These are phyloP conservation scores for Cololabis saira DNA, from an alignment of 2,113 vertebrate genomes.

Conservation along the genomic window DNA sequence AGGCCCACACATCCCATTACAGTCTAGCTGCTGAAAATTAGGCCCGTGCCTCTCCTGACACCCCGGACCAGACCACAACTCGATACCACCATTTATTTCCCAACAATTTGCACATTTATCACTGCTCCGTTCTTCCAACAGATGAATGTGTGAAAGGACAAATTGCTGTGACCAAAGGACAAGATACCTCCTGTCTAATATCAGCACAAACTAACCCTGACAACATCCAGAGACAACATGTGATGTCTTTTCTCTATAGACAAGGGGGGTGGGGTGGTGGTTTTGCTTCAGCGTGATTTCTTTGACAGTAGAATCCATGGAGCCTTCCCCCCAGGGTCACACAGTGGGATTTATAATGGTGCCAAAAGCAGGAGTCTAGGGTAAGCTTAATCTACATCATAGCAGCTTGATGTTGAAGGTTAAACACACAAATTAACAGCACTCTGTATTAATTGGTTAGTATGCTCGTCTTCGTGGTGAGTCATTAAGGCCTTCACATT, in stretches of 20 bases:
- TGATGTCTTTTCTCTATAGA: slow-evolving; percentile 30
- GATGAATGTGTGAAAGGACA: slow-evolving; percentile 35
- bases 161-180: slow-evolving; percentile 39
- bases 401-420: no score
- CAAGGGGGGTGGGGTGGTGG: neutral
- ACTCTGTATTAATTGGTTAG: slow-evolving; percentile 1
- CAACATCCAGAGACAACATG: neutral
- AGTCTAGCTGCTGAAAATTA: slow-evolving; percentile 69
- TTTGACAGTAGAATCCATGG: no score
- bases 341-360: no score
- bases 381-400: no score
- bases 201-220: slow-evolving; percentile 55
- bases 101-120: slow-evolving; percentile 70
- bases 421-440: neutral
- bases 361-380: no score
- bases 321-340: no score
- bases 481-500: no score
- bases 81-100: slow-evolving; percentile 75
- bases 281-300: neutral
- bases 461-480: neutral
- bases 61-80: slow-evolving; percentile 63
- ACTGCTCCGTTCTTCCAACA: slow-evolving; percentile 51
- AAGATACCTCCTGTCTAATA: slow-evolving; percentile 36
- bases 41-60: slow-evolving; percentile 65
- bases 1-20: slow-evolving; percentile 68